phyloP scores from a whole-genome alignment of 2,888 invertebrate species.

The Lamproptera curius region DNA sequence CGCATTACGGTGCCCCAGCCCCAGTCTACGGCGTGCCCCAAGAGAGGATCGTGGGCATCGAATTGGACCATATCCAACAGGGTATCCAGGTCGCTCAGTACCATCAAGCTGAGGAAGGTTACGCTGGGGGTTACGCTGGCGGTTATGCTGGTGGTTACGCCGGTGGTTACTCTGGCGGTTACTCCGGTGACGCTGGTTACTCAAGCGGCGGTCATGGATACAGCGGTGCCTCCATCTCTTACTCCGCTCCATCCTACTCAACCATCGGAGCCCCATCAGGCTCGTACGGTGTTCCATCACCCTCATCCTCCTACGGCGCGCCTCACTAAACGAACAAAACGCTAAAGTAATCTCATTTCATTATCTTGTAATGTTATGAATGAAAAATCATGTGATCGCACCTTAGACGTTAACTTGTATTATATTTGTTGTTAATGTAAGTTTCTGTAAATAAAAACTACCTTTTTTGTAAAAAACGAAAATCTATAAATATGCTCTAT shows the following conservation, averaged over 20 bases:
- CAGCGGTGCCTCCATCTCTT: conserved; percentile 47
- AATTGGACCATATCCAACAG: conserved; percentile 90
- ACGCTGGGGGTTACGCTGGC: conserved; percentile 57
- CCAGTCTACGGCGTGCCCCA: conserved; percentile 83
- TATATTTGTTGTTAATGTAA: conserved; percentile 68
- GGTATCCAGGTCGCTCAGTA: conserved; percentile 93
- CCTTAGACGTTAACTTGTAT: conserved; percentile 67
- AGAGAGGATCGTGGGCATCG: conserved; percentile 87
- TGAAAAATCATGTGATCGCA: conserved; percentile 64
- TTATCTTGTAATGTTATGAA: conserved; percentile 48
- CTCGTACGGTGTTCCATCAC: conserved; percentile 66
- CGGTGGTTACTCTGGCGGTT: conserved; percentile 34
- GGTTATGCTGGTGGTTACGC: conserved; percentile 47
- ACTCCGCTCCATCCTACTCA: conserved; percentile 50
- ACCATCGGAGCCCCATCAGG: conserved; percentile 69
- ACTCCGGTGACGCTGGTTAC: conserved; percentile 30
- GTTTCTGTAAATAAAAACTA: conserved; percentile 76
- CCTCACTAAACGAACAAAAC: conserved; percentile 57
- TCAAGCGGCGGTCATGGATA: conserved; percentile 32
- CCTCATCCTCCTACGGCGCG: conserved; percentile 64
- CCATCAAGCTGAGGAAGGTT: conserved; percentile 83
- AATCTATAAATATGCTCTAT: conserved; percentile 1
- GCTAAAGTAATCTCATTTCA: conserved; percentile 62
- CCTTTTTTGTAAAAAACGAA: conserved; percentile 44
- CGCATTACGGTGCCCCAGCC: conserved; percentile 84